Evolutionary conservation across 2,888 invertebrate genomes (phyloP), one percentile per base, ranked within the genome.

Genomic region (Patella ulyssiponensis): DNA sequence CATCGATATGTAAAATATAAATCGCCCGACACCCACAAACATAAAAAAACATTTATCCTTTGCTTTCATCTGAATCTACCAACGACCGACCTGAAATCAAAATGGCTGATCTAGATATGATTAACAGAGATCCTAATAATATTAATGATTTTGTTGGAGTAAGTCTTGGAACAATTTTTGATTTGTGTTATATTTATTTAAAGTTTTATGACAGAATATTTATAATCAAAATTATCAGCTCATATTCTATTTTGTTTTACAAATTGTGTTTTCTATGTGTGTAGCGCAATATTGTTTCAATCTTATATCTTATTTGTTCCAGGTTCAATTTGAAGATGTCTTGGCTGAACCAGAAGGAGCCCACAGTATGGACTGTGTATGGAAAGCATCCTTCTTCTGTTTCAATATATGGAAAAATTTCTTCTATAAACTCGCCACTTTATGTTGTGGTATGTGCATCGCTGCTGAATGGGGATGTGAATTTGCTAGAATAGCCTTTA

Each of bases 101-200:
- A 33, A 73, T 73, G 64, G 74, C 54, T 15, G 81, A 82, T 44
- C 14, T 85, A 0, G 93, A 94, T 77, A 91, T 95, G 79, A 94
- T 95, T 85, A 95, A 95, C 86, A 91, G 95, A 80, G 95, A 95
- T 87, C 95, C 95, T 0, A 94, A 95, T 85, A 93, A 93, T 81
- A 91, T 95, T 81, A 95, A 95, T 87, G 93, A 94, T 79, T 95
- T 95, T 89, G 92, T 95, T 71, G 94, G 95, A 94, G 95, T 95
- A 83, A 77, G 75, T 79, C n/a, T 76, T 3, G 9, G 9, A 44
- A 9, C 44, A 44, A 9, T 44, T 9, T 4, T 1, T 44, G 44
- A 0, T 44, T 7, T 44, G 7, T 44, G 33, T 4, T 7, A 3
- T 33, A 33, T 33, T 3, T 33, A 4, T 33, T 33, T 4, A 33